A percentile compares a stretch with the other conserved stretches of the same genome.
These are phyloP conservation scores for Diplosoma virens DNA, from an alignment of 23 tunicate species.

Conservation along the genomic window DNA sequence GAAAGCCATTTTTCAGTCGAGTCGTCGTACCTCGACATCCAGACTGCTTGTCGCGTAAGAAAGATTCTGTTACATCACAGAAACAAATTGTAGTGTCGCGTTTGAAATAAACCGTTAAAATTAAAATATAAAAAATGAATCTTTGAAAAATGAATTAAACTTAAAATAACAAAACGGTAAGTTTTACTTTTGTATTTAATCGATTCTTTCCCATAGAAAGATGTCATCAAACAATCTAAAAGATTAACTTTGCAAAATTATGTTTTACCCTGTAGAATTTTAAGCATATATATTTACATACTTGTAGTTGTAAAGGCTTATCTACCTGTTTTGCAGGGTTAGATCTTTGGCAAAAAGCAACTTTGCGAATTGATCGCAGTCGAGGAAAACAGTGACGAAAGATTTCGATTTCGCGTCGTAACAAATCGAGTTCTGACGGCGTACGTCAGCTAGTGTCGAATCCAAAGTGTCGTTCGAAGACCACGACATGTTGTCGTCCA, in stretches of 20 bases:
- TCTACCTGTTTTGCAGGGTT: conserved; percentile 27
- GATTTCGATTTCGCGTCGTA: conserved; percentile 7
- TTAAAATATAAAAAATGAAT: too few species aligned
- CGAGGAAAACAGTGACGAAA: background rate
- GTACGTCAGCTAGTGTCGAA: background rate
- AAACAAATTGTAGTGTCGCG: too few species aligned
- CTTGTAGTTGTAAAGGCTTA: too few species aligned
- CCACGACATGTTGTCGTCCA: background rate
- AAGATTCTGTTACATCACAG: conserved; percentile 47
- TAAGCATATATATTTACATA: too few species aligned
- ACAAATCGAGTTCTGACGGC: conserved; percentile 9
- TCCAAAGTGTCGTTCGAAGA: background rate
- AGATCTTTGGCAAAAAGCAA: background rate
- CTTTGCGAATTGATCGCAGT: background rate
- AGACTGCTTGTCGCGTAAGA: conserved; percentile 33
- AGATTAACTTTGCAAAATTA: too few species aligned
- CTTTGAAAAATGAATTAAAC: too few species aligned
- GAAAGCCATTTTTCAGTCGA: background rate
- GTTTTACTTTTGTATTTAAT: background rate
- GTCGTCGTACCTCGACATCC: conserved; percentile 2
- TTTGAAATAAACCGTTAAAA: too few species aligned
- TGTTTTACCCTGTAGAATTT: too few species aligned
- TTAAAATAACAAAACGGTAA: too few species aligned
- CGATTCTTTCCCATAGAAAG: background rate
- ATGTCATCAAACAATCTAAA: background rate